Conservation (phyloP, 1,140 invertebrate species). For the Tetragnatha versicolor region DNA sequence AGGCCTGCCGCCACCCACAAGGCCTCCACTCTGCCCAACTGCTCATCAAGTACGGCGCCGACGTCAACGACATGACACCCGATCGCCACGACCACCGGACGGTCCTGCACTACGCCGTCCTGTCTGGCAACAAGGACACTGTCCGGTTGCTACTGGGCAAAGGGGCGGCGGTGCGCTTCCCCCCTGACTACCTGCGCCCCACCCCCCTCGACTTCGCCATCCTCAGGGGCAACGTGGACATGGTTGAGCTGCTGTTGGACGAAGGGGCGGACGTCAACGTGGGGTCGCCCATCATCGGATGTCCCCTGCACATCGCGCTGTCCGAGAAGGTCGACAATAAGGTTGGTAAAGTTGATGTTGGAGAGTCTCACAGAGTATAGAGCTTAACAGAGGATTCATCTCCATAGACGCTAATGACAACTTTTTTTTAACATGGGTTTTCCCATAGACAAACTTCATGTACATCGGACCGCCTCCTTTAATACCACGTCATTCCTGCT, state of each 20-base stretch:
- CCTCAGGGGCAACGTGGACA: slow-evolving; percentile 75
- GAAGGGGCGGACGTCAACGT: slow-evolving; percentile 81
- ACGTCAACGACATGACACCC: slow-evolving; percentile 79
- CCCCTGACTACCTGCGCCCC: slow-evolving; percentile 76
- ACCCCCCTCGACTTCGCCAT: slow-evolving; percentile 85
- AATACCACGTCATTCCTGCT: too few relatives aligned
- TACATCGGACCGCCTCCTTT: too few relatives aligned
- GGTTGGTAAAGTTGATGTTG: not conserved
- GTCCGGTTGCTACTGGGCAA: slow-evolving; percentile 83
- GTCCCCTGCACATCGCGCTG: slow-evolving; percentile 84
- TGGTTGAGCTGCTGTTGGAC: slow-evolving; percentile 69
- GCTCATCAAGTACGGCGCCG: slow-evolving; percentile 79
- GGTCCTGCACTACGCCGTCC: slow-evolving; percentile 86
- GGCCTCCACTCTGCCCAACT: slow-evolving; percentile 79
- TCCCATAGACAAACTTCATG: too few relatives aligned
- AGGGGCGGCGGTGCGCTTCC: slow-evolving; percentile 74
- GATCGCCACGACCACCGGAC: slow-evolving; percentile 82
- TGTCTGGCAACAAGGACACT: slow-evolving; percentile 78
- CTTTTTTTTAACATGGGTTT: too few relatives aligned
- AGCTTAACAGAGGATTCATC: too few relatives aligned
- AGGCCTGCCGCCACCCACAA: slow-evolving; percentile 78
- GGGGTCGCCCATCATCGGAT: slow-evolving; percentile 82
- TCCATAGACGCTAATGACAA: too few relatives aligned
- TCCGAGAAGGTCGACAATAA: slow-evolving; percentile 71
- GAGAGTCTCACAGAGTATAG: too few relatives aligned